Percentiles rank a stretch among this genome's conserved stretches.
phyloP scores from a whole-genome alignment of 92 coral and sea anemone species.

The Zoanthus solanderi region DNA sequence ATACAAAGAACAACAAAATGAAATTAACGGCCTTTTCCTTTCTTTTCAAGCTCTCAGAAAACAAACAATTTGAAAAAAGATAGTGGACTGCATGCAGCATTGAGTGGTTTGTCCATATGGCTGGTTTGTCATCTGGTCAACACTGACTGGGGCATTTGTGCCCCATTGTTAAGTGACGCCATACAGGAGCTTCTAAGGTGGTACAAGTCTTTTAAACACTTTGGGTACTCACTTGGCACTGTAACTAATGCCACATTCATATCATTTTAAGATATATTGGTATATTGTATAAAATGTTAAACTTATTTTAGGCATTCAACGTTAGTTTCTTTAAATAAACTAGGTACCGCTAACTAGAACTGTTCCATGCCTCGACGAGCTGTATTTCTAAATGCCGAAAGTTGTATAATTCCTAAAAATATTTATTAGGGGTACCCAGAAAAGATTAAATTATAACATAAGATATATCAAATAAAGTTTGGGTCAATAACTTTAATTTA shows the following conservation, averaged over 20 bases:
- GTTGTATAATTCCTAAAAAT: not conserved
- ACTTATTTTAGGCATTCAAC: not conserved
- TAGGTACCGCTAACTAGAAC: not conserved
- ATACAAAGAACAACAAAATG: too few relatives aligned
- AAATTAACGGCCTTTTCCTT: too few relatives aligned
- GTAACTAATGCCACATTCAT: conserved; percentile 9
- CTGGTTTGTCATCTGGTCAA: too few relatives aligned
- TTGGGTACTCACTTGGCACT: conserved; percentile 34
- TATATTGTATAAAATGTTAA: not conserved
- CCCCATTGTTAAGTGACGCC: conserved; percentile 1
- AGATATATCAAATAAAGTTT: not conserved
- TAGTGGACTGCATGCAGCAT: too few relatives aligned
- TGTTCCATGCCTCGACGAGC: not conserved
- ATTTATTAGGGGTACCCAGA: not conserved
- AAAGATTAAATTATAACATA: not conserved
- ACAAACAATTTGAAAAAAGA: too few relatives aligned
- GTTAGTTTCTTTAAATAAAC: not conserved
- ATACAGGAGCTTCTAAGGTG: conserved; percentile 14
- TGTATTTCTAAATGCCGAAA: not conserved
- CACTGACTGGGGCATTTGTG: conserved; percentile 41
- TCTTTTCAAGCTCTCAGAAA: too few relatives aligned
- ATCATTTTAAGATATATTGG: not conserved
- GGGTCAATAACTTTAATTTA: not conserved
- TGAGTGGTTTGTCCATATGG: too few relatives aligned
- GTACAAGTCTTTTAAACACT: conserved; percentile 13